phyloP scores from a whole-genome alignment of 2,888 invertebrate species.

The Pimpla rufipes region DNA sequence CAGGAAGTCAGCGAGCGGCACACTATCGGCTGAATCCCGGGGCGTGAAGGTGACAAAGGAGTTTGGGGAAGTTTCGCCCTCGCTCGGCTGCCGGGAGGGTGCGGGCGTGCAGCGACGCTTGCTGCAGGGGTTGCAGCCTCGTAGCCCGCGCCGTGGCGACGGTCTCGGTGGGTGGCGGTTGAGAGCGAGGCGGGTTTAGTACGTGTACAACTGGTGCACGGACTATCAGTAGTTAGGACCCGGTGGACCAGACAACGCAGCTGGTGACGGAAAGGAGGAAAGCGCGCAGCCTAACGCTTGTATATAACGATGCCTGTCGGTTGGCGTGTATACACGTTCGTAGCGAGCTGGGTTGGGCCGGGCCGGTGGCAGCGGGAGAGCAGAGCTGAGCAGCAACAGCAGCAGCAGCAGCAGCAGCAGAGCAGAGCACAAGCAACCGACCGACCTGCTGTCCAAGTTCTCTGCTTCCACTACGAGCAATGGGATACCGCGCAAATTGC shows the following conservation, averaged over 20 bases:
- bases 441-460: conserved; percentile 31
- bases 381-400: too few species aligned
- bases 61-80: conserved; percentile 43
- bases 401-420: too few species aligned
- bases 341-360: not conserved
- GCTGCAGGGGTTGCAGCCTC: not conserved
- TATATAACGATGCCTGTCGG: conserved; percentile 1
- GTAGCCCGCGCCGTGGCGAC: not conserved
- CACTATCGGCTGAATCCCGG: conserved; percentile 37
- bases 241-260: conserved; percentile 49
- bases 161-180: not conserved
- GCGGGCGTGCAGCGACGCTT: conserved; percentile 17
- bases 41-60: conserved; percentile 55
- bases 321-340: not conserved
- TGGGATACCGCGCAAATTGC: conserved; percentile 42
- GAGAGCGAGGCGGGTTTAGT: conserved; percentile 29
- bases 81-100: not conserved
- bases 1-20: conserved; percentile 37
- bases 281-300: not conserved
- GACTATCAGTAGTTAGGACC: conserved; percentile 50
- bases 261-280: conserved; percentile 16
- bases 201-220: conserved; percentile 40
- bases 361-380: not conserved
- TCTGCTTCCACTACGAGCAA: conserved; percentile 29
- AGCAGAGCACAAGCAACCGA: conserved; percentile 2